Percentiles rank a stretch among this genome's conserved stretches.
Evolutionary conservation across 2,888 invertebrate genomes (phyloP).

Genomic region (Temnothorax ravouxi): DNA sequence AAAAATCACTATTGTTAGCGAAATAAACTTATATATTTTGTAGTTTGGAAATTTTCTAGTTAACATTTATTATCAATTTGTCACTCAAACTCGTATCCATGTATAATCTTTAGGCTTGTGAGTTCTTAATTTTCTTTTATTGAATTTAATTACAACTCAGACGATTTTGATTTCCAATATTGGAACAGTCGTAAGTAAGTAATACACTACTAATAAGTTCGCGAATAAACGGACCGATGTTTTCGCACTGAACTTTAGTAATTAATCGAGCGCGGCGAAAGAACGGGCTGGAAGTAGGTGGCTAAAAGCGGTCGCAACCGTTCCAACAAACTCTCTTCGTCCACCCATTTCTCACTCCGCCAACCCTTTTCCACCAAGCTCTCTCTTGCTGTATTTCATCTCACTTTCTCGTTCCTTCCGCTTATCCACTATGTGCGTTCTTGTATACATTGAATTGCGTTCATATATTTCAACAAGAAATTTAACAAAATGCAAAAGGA

Average conservation of each 20-base stretch:
- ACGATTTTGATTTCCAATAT: conserved; percentile 40
- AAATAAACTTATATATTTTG: background rate
- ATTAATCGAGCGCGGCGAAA: conserved; percentile 56
- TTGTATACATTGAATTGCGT: conserved; percentile 31
- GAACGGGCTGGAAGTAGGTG: conserved; percentile 39
- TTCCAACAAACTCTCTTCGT: conserved; percentile 26
- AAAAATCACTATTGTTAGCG: background rate
- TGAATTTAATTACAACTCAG: conserved; percentile 34
- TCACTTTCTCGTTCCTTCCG: conserved; percentile 49
- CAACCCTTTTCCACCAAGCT: conserved; percentile 8
- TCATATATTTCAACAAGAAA: conserved; percentile 13
- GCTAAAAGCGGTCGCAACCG: conserved; percentile 50
- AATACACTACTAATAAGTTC: conserved; percentile 44
- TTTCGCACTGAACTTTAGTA: conserved; percentile 50
- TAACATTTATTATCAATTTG: background rate
- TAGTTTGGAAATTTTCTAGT: background rate
- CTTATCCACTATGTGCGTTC: conserved; percentile 36
- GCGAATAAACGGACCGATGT: conserved; percentile 41
- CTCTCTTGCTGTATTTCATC: conserved; percentile 38
- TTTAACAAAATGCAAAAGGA: background rate
- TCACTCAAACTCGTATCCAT: background rate
- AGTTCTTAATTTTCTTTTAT: background rate
- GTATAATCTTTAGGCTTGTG: conserved; percentile 8
- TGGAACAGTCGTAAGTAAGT: conserved; percentile 30
- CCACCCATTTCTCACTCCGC: conserved; percentile 38